Evolutionary conservation across 2,797 vertebrate species (phyloP).

Genomic region (Gastrophryne carolinensis): DNA sequence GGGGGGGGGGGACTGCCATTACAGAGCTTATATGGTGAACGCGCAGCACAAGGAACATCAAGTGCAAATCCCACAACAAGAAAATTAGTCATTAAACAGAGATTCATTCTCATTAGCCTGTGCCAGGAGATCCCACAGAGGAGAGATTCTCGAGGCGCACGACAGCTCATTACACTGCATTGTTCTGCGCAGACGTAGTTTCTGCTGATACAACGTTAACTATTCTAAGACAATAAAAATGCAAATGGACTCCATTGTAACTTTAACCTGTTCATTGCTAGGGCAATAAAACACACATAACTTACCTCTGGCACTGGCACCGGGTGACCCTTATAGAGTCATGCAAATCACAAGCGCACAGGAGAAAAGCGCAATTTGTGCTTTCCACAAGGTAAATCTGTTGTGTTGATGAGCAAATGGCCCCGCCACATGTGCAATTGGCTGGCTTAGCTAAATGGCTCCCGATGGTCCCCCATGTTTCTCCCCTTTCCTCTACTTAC

Average conservation of each 20-base stretch:
- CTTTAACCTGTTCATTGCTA: no score
- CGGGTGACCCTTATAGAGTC: no score
- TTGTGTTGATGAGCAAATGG: no score
- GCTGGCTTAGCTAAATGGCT: no score
- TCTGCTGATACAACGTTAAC: neutral
- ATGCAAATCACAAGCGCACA: no score
- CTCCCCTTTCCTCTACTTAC: no score
- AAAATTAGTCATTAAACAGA: constrained; percentile 32
- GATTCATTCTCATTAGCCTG: constrained; percentile 22
- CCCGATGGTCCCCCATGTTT: no score
- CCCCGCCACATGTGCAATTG: no score
- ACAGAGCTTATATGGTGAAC: constrained; percentile 16
- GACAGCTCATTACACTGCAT: constrained; percentile 31
- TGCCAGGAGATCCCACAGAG: constrained; percentile 19
- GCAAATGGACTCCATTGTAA: neutral
- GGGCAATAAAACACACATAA: no score
- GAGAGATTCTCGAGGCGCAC: constrained; percentile 21
- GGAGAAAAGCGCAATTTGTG: no score
- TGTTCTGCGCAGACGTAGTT: constrained; percentile 5
- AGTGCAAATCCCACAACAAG: constrained; percentile 22
- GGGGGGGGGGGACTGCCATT: neutral
- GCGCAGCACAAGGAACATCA: constrained; percentile 28
- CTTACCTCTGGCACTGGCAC: no score
- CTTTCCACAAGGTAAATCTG: no score
- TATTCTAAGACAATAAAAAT: neutral